Percentiles rank a stretch among this genome's conserved stretches.
Conservation (phyloP, 2,797 vertebrate species). For the Argentina silus region DNA sequence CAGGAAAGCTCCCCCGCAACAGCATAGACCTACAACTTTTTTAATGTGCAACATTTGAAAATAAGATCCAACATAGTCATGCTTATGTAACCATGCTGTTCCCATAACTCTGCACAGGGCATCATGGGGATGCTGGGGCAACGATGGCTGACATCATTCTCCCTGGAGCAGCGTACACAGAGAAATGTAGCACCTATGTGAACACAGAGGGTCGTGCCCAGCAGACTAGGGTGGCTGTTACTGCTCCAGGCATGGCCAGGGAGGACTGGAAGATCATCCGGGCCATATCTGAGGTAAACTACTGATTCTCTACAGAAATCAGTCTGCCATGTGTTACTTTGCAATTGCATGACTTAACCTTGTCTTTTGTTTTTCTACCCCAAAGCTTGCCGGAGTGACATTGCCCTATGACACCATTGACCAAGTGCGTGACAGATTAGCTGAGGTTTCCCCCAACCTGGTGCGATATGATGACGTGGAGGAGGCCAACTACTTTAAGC, state of each 20-base stretch:
- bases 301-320: not conserved
- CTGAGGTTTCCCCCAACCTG: conserved; percentile 89
- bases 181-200: conserved; percentile 89
- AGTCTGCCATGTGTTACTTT: not conserved
- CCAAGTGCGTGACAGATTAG: conserved; percentile 81
- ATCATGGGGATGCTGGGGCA: conserved; percentile 90
- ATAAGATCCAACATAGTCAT: not conserved
- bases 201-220: conserved; percentile 90
- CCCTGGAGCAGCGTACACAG: conserved; percentile 90
- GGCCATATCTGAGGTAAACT: conserved; percentile 87
- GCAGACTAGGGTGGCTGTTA: conserved; percentile 87
- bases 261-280: conserved; percentile 93
- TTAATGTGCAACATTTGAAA: conserved; percentile 25
- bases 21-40: conserved; percentile 19
- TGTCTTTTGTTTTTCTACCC: conserved; percentile 7
- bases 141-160: conserved; percentile 90
- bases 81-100: not conserved
- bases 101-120: conserved; percentile 71
- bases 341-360: not conserved
- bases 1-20: conserved; percentile 50
- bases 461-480: conserved; percentile 88
- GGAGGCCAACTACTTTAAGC: conserved; percentile 89
- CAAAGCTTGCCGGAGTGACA: conserved; percentile 83
- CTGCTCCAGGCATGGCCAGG: conserved; percentile 85
- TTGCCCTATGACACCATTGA: conserved; percentile 87